These are phyloP conservation scores for Eleutherodactylus coqui DNA, from an alignment of 2,797 vertebrate genomes.

Conservation along the genomic window DNA sequence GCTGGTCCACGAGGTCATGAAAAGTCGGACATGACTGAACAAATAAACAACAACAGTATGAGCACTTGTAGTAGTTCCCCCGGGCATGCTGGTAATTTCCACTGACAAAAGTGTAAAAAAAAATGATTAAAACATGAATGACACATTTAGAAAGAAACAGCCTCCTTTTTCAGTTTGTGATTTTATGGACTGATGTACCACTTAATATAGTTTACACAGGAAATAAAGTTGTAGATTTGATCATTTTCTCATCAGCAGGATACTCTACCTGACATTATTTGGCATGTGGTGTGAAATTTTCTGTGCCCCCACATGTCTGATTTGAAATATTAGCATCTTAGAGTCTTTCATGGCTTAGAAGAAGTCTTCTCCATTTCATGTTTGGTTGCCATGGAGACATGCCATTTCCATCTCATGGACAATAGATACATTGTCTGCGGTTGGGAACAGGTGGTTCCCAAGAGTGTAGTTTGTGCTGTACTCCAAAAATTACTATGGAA, in stretches of 20 bases:
- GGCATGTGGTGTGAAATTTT: not conserved
- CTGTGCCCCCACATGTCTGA: slow-evolving; percentile 2
- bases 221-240: not conserved
- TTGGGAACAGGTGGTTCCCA: slow-evolving; percentile 56
- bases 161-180: not conserved
- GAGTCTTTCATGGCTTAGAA: slow-evolving; percentile 30
- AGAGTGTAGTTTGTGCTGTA: slow-evolving; percentile 2
- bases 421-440: slow-evolving; percentile 55
- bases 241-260: not conserved
- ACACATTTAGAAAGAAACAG: not conserved
- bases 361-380: slow-evolving; percentile 36
- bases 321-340: slow-evolving; percentile 27
- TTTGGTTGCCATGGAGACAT: slow-evolving; percentile 52
- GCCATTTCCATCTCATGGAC: slow-evolving; percentile 18
- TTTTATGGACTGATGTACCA: not conserved
- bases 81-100: not conserved
- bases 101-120: not conserved
- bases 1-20: too few species aligned
- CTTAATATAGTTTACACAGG: not conserved
- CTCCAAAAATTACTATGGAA: slow-evolving; percentile 35
- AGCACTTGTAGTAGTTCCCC: not conserved
- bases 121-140: not conserved
- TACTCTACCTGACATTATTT: not conserved
- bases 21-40: too few species aligned
- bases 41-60: too few species aligned